These are phyloP conservation scores for Drosophila villosipedis DNA, from an alignment of 2,888 invertebrate genomes.

Conservation along the genomic window DNA sequence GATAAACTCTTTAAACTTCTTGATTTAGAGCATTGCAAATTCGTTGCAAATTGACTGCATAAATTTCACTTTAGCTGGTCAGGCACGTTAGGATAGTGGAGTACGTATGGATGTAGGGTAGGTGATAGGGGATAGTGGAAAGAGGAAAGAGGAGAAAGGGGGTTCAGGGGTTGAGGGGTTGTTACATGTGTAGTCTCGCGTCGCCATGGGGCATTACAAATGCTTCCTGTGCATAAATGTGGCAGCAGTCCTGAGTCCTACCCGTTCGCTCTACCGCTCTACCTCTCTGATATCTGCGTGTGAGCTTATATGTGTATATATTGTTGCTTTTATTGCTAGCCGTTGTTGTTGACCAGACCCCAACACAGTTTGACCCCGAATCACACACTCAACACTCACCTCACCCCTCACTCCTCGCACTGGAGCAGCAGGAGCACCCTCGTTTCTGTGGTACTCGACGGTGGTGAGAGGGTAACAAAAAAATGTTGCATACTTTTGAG, in stretches of 20 bases:
- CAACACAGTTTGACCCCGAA: constrained; percentile 53
- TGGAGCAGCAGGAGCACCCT: constrained; percentile 28
- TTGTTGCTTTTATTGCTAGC: constrained; percentile 52
- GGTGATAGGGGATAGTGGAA: not conserved
- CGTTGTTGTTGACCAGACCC: constrained; percentile 60
- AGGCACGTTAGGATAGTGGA: not conserved
- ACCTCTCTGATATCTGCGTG: constrained; percentile 13
- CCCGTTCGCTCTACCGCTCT: not conserved
- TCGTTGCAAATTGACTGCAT: constrained; percentile 23
- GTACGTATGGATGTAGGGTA: not conserved
- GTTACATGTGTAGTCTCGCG: constrained; percentile 36
- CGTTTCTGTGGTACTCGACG: constrained; percentile 43
- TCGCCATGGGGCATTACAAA: constrained; percentile 65
- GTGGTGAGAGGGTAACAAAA: constrained; percentile 8
- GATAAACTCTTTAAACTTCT: not conserved
- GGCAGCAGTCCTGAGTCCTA: constrained; percentile 53
- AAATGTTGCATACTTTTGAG: constrained; percentile 71
- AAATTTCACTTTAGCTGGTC: constrained; percentile 16
- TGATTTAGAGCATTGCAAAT: constrained; percentile 22
- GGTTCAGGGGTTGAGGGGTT: not conserved
- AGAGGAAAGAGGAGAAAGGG: no score
- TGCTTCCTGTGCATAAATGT: constrained; percentile 79
- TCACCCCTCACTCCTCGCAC: not conserved
- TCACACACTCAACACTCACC: constrained; percentile 2
- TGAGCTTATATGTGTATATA: constrained; percentile 33